Base-by-base conservation (phyloP, 1,140 invertebrate species). In the Capitella teleta region DNA sequence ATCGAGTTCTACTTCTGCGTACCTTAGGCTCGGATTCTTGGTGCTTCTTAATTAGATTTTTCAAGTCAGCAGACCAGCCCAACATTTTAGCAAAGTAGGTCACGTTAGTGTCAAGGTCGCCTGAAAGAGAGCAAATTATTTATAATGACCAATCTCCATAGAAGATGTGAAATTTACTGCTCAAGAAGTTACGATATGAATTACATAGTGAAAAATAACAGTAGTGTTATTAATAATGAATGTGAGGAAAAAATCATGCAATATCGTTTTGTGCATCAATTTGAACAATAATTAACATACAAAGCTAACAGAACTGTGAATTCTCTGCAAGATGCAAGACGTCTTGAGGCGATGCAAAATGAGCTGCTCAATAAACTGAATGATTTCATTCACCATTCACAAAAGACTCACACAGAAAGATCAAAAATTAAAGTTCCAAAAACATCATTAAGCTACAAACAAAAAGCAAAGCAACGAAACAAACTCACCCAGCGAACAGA, bases 11-110 rank as follows among this genome's bases (percentile, higher is more conserved):
- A n/a, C n/a, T n/a, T n/a, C n/a, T n/a, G n/a, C n/a, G n/a, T n/a
- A n/a, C n/a, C n/a, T n/a, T n/a, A n/a, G n/a, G n/a, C n/a, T n/a
- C n/a, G n/a, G n/a, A n/a, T n/a, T n/a, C 14, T 24, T 40, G 19
- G 16, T 18, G 25, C 5, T 40, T 24, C n/a, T 40, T 40, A 10
- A 68, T 62, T 8, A 68, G 52, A 23, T 63, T 51, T 21, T 55
- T 51, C 56, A 70, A 60, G 18, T 68, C 64, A 6, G 59, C 47
- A 43, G 61, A 57, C 64, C 64, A 66, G 5, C 61, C 62, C 6
- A 61, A 43, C 50, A 57, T 58, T 6, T 50, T 43, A n/a, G 58
- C 59, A 58, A 69, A 67, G 42, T 59, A 54, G 40, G 61, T 58
- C 43, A 67, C 49, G 45, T 52, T 54, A 30, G 61, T 56, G 30